Evolutionary conservation across 1,140 invertebrate genomes (phyloP).

Genomic region (Acarapis woodi): DNA sequence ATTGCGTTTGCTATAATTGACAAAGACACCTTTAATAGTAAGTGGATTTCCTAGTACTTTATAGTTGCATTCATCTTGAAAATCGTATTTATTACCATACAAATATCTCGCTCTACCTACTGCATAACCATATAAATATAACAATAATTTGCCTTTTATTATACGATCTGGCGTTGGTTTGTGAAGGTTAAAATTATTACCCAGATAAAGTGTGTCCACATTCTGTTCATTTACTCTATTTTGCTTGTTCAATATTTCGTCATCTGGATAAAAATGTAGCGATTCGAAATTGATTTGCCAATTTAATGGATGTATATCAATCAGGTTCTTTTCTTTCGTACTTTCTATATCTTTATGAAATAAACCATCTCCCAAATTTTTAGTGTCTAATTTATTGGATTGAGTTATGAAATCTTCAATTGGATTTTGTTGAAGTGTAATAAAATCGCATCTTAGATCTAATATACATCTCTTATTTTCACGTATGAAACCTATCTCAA

Average conservation of each 20-base stretch:
- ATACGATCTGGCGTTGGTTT: neutral
- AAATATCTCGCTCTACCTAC: conserved; percentile 1
- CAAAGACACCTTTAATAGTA: conserved; percentile 3
- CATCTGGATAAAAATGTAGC: conserved; percentile 4
- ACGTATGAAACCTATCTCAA: conserved; percentile 2
- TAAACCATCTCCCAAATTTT: neutral
- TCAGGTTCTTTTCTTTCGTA: neutral
- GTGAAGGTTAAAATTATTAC: neutral
- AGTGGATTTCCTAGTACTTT: conserved; percentile 4
- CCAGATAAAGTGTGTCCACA: conserved; percentile 8
- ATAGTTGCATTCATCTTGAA: neutral
- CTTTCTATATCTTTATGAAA: neutral
- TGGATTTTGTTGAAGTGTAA: neutral
- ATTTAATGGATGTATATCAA: conserved; percentile 4
- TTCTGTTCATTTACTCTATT: neutral
- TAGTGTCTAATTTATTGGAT: neutral
- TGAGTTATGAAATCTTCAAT: neutral
- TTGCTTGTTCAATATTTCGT: conserved; percentile 1
- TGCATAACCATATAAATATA: conserved; percentile 9
- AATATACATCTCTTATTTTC: conserved; percentile 1
- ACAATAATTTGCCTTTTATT: conserved; percentile 1
- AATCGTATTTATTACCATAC: neutral
- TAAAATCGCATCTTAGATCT: conserved; percentile 8
- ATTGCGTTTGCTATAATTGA: conserved; percentile 1
- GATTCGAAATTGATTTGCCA: conserved; percentile 8